Conservation (phyloP, 2,797 vertebrate genomes). For the Gadopsis marmoratus region DNA sequence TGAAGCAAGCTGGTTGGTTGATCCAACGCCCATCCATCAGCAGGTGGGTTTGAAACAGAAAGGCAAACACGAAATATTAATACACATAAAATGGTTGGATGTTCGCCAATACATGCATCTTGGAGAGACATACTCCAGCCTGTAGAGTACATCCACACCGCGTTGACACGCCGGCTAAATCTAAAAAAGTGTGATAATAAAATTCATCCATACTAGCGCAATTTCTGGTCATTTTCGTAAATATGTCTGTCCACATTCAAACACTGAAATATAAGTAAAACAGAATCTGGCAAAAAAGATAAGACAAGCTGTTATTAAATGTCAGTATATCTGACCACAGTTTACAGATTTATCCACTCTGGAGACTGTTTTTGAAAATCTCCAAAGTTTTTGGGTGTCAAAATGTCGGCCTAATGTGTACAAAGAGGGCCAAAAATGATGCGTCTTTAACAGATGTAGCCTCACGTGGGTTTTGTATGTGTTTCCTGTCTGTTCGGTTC, state of each 20-base stretch:
- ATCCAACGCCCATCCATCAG: background rate
- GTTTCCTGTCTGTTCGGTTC: too few relatives aligned
- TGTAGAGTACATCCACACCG: too few relatives aligned
- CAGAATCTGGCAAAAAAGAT: background rate
- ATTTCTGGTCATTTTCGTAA: background rate
- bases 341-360: background rate
- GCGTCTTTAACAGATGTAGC: background rate
- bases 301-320: conserved; percentile 13
- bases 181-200: background rate
- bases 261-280: background rate
- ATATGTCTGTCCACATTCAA: background rate
- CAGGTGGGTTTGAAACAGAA: background rate
- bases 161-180: background rate
- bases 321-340: conserved; percentile 4
- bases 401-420: background rate
- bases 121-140: background rate
- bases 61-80: background rate
- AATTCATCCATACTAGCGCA: background rate
- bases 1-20: background rate
- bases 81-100: background rate
- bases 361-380: conserved; percentile 7
- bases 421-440: conserved; percentile 5
- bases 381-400: background rate
- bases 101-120: background rate
- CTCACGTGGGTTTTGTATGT: too few relatives aligned